phyloP scores from a whole-genome alignment of 2,113 vertebrate genomes.

The Sphyrna mokarran region DNA sequence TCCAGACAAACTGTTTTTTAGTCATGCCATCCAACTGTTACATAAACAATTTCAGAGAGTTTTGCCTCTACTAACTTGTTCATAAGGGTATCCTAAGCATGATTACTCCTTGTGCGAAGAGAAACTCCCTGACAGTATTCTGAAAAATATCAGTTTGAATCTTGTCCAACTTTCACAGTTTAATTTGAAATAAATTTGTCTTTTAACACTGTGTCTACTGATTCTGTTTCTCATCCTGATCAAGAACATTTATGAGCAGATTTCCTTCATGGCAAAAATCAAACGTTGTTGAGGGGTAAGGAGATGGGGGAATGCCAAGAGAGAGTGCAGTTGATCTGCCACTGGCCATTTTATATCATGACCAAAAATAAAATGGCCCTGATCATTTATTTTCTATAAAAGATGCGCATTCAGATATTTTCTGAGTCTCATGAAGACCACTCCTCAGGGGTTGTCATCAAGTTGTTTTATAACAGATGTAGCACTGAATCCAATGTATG shows the following conservation, averaged over 20 bases:
- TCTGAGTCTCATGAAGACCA: neutral
- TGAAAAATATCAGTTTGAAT: neutral
- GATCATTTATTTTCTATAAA: neutral
- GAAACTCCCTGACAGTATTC: neutral
- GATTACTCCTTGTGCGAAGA: neutral
- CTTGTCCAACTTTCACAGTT: neutral
- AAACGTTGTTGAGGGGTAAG: no score
- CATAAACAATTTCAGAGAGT: neutral
- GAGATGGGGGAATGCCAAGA: no score
- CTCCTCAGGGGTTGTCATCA: neutral
- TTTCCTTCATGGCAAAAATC: no score
- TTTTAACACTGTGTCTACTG: no score
- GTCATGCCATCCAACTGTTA: neutral
- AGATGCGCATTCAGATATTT: neutral
- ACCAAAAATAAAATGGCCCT: neutral
- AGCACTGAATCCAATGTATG: neutral
- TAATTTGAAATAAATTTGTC: neutral
- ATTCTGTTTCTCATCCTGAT: no score
- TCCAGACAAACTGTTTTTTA: neutral
- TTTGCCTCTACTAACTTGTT: neutral
- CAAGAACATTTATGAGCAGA: no score
- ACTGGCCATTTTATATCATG: neutral
- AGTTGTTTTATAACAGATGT: neutral
- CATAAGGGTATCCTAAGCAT: neutral
- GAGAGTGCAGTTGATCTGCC: neutral